Evolutionary conservation across 2,113 vertebrate genomes (phyloP).

Genomic region (Poicephalus gulielmi): DNA sequence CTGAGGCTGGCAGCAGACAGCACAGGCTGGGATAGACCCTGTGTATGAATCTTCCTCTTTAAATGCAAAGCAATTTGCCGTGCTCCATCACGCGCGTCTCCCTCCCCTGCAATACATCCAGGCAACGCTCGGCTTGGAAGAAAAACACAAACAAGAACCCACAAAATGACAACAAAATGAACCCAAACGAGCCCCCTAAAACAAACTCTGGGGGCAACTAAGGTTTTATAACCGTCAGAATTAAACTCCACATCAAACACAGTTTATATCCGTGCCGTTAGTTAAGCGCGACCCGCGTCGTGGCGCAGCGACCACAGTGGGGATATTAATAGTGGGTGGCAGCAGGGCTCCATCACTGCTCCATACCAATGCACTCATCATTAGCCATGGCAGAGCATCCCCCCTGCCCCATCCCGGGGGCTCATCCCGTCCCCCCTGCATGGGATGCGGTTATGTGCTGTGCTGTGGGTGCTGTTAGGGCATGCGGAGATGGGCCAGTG

Average conservation of each 20-base stretch:
- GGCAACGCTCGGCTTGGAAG: constrained; percentile 25
- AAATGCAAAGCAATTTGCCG: not conserved
- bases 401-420: not conserved
- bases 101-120: constrained; percentile 37
- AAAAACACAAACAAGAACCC: not conserved
- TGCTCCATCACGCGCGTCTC: not conserved
- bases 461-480: constrained; percentile 32
- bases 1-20: not conserved
- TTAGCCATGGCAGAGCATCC: constrained; percentile 38
- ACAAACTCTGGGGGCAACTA: constrained; percentile 71
- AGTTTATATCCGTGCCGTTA: constrained; percentile 83
- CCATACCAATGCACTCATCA: constrained; percentile 60
- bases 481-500: constrained; percentile 30
- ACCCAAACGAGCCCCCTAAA: constrained; percentile 20
- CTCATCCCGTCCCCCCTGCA: not conserved
- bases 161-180: not conserved
- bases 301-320: constrained; percentile 63
- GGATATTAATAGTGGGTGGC: constrained; percentile 84
- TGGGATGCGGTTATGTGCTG: not conserved
- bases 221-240: constrained; percentile 76
- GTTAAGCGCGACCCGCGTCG: constrained; percentile 75
- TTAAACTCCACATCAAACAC: constrained; percentile 81
- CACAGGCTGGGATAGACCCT: not conserved
- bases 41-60: constrained; percentile 41
- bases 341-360: constrained; percentile 56